These are phyloP conservation scores for Drosophila repletoides DNA, from an alignment of 1,140 invertebrate species.

Conservation along the genomic window DNA sequence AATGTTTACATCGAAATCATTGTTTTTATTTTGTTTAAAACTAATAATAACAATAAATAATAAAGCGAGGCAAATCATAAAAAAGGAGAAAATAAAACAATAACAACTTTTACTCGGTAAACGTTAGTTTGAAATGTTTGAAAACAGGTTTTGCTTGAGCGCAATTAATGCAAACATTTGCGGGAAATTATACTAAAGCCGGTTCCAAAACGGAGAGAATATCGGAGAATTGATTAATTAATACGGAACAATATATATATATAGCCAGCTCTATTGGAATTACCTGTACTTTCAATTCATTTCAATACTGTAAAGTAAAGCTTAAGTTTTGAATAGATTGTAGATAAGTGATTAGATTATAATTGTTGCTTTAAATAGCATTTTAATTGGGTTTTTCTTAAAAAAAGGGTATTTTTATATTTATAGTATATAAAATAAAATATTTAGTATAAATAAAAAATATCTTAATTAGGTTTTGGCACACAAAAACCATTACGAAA, in stretches of 20 bases:
- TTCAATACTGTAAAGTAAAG: no score
- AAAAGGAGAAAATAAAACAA: constrained; percentile 18
- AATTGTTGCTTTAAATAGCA: no score
- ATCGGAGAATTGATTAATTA: constrained; percentile 7
- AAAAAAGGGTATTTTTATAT: no score
- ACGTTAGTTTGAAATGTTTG: constrained; percentile 1
- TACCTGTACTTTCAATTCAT: no score
- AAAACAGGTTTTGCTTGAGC: constrained; percentile 30
- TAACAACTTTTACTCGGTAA: constrained; percentile 26
- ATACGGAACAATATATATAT: background rate
- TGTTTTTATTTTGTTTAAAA: background rate
- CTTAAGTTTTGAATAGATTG: no score
- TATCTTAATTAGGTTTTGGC: no score
- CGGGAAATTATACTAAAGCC: constrained; percentile 48
- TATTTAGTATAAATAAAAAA: no score
- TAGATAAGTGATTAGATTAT: no score
- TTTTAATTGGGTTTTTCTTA: no score
- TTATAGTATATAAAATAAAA: no score
- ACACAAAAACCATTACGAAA: no score
- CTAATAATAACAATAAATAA: background rate
- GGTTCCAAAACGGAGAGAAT: no score
- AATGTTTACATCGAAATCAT: background rate
- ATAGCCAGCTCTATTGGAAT: background rate
- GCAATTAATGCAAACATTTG: constrained; percentile 27
- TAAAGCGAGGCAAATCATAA: background rate